Base-by-base conservation (phyloP, 2,888 invertebrate genomes). In the Acanthoscelides obtectus region DNA sequence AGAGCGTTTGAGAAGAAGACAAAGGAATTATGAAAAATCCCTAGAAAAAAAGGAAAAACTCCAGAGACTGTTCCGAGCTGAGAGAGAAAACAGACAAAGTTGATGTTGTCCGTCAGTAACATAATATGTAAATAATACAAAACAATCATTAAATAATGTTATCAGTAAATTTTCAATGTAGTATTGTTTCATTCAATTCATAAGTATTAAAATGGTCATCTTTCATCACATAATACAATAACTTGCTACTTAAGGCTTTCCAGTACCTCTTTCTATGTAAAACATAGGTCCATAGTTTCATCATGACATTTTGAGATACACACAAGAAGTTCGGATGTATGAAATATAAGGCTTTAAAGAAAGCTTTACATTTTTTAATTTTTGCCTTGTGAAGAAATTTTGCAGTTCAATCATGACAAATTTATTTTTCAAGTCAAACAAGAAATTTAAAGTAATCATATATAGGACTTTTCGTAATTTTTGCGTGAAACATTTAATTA, bases 11-110 rank as follows among this genome's bases (percentile, higher is more conserved):
- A 76, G 74, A 17, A 75, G 79, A 73, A 75, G 79, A 66, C 72
- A 76, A 73, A 74, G 72, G 67, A 81, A 80, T 75, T 76, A 73
- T 69, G 78, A 81, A 73, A 77, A 79, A 72, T 80, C 81, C 8
- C 72, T 78, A 69, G 76, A 80, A 72, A 75, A 69, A 2, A 81
- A 81, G 72, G 79, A 70, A 70, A 79, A 76, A 72, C 70, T 80
- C 22, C 77, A 74, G 70, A 72, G 75, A 66, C 21, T 76, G 8
- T 73, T 73, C 70, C 71, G 27, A 22, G 75, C 75, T 71, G 73
- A 76, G 22, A 22, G 22, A 22, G 68, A 68, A 68, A 27, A 20
- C n/a, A 22, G 66, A 20, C 66, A 66, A 45, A 45, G 45, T 45
- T 45, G 17, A 45, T 45, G 12, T 3, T 45, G 6, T 45, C 45